phyloP scores from a whole-genome alignment of 2,113 vertebrate species.

The Ageneiosus marmoratus region DNA sequence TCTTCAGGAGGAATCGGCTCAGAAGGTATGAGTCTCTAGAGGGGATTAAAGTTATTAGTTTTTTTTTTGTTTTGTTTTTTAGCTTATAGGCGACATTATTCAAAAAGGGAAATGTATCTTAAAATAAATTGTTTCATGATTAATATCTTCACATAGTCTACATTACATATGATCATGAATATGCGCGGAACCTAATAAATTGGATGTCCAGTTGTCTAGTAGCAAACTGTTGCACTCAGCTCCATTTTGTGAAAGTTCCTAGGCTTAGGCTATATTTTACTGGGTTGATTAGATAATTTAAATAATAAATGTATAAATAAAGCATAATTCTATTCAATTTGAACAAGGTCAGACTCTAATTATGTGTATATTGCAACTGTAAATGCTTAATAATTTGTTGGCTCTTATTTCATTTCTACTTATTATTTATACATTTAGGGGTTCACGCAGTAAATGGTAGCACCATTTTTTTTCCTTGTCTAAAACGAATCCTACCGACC shows the following conservation, averaged over 20 bases:
- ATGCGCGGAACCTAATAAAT: not conserved
- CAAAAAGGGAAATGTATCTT: not conserved
- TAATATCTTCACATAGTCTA: not conserved
- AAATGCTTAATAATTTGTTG: not conserved
- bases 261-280: not conserved
- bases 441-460: not conserved
- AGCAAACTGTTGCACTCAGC: not conserved
- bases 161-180: not conserved
- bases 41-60: not conserved
- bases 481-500: not conserved
- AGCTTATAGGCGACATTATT: not conserved
- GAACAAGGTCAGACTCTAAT: not conserved
- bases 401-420: not conserved
- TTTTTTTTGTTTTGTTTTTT: too few relatives aligned
- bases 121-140: not conserved
- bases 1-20: not conserved
- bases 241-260: not conserved
- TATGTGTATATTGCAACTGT: not conserved
- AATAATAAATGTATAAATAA: not conserved
- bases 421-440: not conserved
- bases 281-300: not conserved
- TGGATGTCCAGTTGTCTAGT: not conserved
- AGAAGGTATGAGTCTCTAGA: not conserved
- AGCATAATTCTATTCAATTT: not conserved
- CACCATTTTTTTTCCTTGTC: too few relatives aligned